Evolutionary conservation across 2,113 vertebrate species (phyloP), one percentile per base, ranked within the genome.

Genomic region (Hypocryptadius cinnamomeus): DNA sequence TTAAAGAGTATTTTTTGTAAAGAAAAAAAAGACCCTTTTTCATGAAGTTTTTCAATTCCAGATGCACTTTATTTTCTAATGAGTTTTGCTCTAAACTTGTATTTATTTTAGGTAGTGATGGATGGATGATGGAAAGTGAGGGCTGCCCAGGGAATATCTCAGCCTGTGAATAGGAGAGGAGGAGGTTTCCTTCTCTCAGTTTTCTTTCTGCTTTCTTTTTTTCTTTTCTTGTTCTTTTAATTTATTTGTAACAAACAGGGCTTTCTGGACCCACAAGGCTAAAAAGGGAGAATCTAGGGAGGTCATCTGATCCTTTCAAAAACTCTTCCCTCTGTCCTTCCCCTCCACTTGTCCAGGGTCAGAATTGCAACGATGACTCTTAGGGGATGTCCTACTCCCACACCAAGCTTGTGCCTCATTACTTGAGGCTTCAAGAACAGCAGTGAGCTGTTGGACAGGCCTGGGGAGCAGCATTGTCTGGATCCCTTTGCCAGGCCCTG

Each of bases 1-100:
- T 91, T 80, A 93, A 44, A 73, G 53, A 44, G 42, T 94, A 87
- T 89, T 88, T 96, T 96, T 95, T 42, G 30, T 56, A 93, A 89
- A 80, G 82, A 86, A 88, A 90, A 82, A 56, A 31, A 28, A 28
- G 59, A 70, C 51, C 33, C 51, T n/a, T 69, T 87, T 87, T 39
- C 89, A 89, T 74, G 79, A 94, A 64, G 79, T 78, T 94, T 96
- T 96, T 73, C 87, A 65, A 64, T 51, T 89, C 84, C 90, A 82
- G 90, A 87, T 86, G 89, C 88, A 89, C 95, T 94, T 96, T 91
- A 94, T 93, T 96, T 95, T 87, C 90, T 87, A 77, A 82, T 95
- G 86, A 20, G 27, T 94, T 96, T 94, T 95, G 91, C 96, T 94
- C 82, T 61, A 80, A 82, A 54, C 50, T 89, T 76, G 39, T 74